A percentile compares a stretch with the other conserved stretches of the same genome.
These are phyloP conservation scores for Telmatochromis sp. DNA, from an alignment of 2,113 vertebrate genomes.

Conservation along the genomic window DNA sequence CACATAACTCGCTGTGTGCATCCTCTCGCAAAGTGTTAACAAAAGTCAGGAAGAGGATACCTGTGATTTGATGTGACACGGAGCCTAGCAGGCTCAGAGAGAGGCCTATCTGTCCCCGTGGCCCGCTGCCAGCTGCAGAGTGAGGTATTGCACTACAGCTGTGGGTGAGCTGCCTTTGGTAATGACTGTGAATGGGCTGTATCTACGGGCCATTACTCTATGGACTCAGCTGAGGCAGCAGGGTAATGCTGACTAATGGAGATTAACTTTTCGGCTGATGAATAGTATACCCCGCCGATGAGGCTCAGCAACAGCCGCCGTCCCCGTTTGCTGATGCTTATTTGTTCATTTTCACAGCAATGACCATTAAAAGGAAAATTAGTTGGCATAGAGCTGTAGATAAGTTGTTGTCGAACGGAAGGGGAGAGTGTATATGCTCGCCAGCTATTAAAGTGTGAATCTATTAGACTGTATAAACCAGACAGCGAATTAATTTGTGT, in stretches of 20 bases:
- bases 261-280: conserved; percentile 47
- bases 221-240: conserved; percentile 44
- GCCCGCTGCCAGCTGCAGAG: conserved; percentile 9
- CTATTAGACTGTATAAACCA: neutral
- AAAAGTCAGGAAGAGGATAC: neutral
- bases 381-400: neutral
- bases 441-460: conserved; percentile 4
- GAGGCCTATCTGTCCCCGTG: neutral
- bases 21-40: neutral
- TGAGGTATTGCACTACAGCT: conserved; percentile 9
- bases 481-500: conserved; percentile 16
- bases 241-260: conserved; percentile 55
- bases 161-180: conserved; percentile 34
- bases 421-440: neutral
- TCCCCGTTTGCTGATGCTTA: neutral
- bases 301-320: neutral
- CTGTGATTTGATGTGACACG: conserved; percentile 4
- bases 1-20: neutral
- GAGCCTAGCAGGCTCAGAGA: neutral
- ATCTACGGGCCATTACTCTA: conserved; percentile 52
- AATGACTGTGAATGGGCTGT: conserved; percentile 46
- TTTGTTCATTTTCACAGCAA: conserved; percentile 16
- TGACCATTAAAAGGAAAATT: conserved; percentile 15
- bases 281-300: conserved; percentile 1
- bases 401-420: neutral